Evolutionary conservation across 1,140 invertebrate species (phyloP), one percentile per base, ranked within the genome.

Genomic region (Aethina tumida): DNA sequence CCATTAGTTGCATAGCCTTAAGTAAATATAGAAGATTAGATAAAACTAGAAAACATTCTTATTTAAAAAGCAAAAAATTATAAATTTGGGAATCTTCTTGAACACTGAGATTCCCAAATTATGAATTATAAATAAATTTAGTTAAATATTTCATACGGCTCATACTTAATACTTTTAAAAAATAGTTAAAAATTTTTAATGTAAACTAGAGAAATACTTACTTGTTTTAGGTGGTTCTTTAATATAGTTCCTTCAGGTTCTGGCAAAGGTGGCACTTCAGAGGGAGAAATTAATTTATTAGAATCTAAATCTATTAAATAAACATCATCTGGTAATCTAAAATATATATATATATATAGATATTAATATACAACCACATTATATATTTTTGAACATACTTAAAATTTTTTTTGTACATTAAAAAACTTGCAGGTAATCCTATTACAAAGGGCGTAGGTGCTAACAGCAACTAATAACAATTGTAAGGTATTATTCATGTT

Each of bases 371-470:
- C 15, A 6, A 18, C 14, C 39, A 6, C 10, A 28, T 8, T 25
- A 35, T 16, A n/a, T n/a, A n/a, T n/a, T n/a, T n/a, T n/a, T n/a
- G 35, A 25, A 43, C 30, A 65, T 58, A 83, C 79, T 72, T 76
- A 56, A 96, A 95, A 63, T 91, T 87, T 62, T 91, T 92, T 64
- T 98, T 97, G 59, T 91, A 92, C 53, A 86, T 73, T 25, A 99
- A 69, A 67, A 99, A 99, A 41, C 89, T 95, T 15, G 93, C 90
- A 15, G 96, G 94, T 50, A 99, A 83, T 44, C 97, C 96, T 57
- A 99, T 99, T 16, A 99, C 92, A 66, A 84, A 99, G 2, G 97
- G 97, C 16, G 97, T 99, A 10, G 97, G 97, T 5, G 95, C 95
- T 12, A 98, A 66, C 8, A 99, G 67, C 22, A 99, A 67, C 73